Base-by-base conservation (phyloP, 2,797 vertebrate species). In the Moxostoma hubbsi region DNA sequence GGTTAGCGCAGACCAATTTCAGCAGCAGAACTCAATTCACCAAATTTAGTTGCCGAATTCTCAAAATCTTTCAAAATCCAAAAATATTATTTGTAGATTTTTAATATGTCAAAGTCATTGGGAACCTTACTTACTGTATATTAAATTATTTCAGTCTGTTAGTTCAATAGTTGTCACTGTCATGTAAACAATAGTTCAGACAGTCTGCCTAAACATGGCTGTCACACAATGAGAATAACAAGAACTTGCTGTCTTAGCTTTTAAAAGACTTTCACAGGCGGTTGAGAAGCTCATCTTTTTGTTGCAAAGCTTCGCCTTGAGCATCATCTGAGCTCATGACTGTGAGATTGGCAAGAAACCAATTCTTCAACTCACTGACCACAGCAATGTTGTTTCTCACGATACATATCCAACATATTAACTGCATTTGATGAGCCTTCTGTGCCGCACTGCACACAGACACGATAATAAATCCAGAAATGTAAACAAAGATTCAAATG, bases 311-410 rank as follows among this genome's bases (percentile, higher is more conserved):
- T 24, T 24, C 47, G 59, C 62, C 36, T 75, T 45, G 15, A 18
- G 7, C 10, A 55, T 53, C n/a, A 47, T 55, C 18, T 66, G 51
- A 9, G 73, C 45, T 57, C 11, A 47, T 49, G 43, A 57, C 43
- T 10, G 36, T 63, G 62, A 18, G 12, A 16, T 10, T 64, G 50
- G 59, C 24, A 4, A 47, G 10, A 46, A 58, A 9, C 63, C 8
- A 64, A 64, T 75, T 75, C 36, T 66, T 75, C 43, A 75, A 8
- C 9, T 50, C 73, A 65, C 50, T 50, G 57, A 65, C 51, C 51
- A 5, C 51, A 24, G 13, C 12, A 63, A 47, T 63, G 58, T 63
- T 53, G 57, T 54, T 75, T 75, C 53, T 66, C 63, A 58, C 11
- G 5, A 47, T 24, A 10, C 1, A 1, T n/a, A 16, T 57, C 43